Conservation (phyloP, 2,888 invertebrate genomes). For the Cataglyphis rosenhaueri region DNA sequence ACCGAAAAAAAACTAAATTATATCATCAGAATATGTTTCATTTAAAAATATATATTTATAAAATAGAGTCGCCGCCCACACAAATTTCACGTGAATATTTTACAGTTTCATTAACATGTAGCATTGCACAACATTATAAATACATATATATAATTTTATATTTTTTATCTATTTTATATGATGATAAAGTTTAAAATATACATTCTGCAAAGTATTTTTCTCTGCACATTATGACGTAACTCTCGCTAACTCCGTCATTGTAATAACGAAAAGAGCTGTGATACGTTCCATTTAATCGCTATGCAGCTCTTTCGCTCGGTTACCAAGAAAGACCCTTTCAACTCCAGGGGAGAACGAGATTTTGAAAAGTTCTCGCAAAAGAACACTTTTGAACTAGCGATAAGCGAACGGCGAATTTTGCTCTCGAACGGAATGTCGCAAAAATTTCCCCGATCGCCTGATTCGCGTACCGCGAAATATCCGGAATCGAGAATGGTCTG, state of each 20-base stretch:
- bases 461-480: conserved; percentile 51
- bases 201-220: background rate
- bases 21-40: background rate
- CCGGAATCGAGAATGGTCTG: conserved; percentile 50
- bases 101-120: background rate
- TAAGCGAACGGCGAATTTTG: conserved; percentile 47
- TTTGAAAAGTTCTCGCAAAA: conserved; percentile 33
- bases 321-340: conserved; percentile 24
- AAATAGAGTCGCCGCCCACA: background rate
- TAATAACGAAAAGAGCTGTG: conserved; percentile 20
- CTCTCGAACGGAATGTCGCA: conserved; percentile 28
- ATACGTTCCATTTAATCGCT: conserved; percentile 47
- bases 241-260: background rate
- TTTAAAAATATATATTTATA: background rate
- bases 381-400: conserved; percentile 1
- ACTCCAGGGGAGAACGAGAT: background rate
- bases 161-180: background rate
- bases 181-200: background rate
- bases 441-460: conserved; percentile 55
- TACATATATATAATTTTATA: background rate
- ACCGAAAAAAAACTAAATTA: background rate
- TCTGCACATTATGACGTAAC: background rate
- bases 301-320: conserved; percentile 33
- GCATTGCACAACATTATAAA: background rate
- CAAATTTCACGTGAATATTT: background rate